phyloP scores from a whole-genome alignment of 2,888 invertebrate species.

The Dolichopus griseipennis region DNA sequence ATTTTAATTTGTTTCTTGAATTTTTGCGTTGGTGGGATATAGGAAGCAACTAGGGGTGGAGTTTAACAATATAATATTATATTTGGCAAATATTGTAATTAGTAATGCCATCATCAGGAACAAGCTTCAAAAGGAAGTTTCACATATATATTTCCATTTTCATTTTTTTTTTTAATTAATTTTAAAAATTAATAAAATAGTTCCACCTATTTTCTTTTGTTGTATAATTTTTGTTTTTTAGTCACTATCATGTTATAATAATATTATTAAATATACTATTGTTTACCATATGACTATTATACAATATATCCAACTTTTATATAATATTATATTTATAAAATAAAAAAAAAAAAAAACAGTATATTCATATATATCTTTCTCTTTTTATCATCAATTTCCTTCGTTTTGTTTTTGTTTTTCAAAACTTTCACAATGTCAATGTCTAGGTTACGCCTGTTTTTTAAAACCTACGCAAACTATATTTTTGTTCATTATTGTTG shows the following conservation, averaged over 20 bases:
- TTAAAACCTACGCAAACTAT: conserved; percentile 1
- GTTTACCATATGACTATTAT: no score
- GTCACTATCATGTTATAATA: no score
- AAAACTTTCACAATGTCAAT: conserved; percentile 18
- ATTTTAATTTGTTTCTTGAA: no score
- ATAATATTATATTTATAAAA: not conserved
- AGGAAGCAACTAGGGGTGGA: not conserved
- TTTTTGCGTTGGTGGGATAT: conserved; percentile 12
- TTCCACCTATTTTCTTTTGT: no score
- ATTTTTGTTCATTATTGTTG: not conserved
- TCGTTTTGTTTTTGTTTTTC: not conserved
- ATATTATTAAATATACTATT: no score
- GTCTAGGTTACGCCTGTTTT: conserved; percentile 35
- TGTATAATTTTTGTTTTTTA: no score
- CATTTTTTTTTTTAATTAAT: not conserved
- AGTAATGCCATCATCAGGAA: not conserved
- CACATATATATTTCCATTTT: not conserved
- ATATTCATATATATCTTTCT: not conserved
- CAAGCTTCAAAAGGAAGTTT: not conserved
- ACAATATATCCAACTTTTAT: no score
- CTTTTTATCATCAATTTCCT: not conserved
- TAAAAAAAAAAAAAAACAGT: not conserved
- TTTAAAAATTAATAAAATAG: no score
- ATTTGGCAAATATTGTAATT: no score
- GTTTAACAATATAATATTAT: not conserved